Evolutionary conservation across 2,888 invertebrate species (phyloP).

Genomic region (Drosophila tripunctata): DNA sequence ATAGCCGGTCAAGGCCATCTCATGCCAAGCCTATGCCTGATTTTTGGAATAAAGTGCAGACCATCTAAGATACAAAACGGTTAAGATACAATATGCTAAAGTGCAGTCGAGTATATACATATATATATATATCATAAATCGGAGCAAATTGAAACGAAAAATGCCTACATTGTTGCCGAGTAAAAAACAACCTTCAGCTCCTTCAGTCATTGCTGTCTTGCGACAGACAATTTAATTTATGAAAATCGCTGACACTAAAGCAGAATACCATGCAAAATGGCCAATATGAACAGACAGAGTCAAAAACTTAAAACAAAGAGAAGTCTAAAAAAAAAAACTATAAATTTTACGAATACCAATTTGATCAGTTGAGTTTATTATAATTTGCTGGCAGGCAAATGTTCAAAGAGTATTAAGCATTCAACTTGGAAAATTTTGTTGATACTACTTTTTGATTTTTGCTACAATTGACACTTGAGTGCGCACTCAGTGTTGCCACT

Average conservation of each 20-base stretch:
- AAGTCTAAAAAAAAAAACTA: neutral
- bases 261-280: slow-evolving; percentile 69
- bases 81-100: slow-evolving; percentile 4
- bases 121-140: slow-evolving; percentile 31
- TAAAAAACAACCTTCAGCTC: slow-evolving; percentile 26
- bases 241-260: slow-evolving; percentile 74
- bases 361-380: too few species aligned
- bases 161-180: slow-evolving; percentile 46
- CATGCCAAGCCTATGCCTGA: slow-evolving; percentile 49
- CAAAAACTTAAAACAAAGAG: slow-evolving; percentile 16
- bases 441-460: slow-evolving; percentile 7
- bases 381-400: too few species aligned
- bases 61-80: slow-evolving; percentile 18
- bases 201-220: slow-evolving; percentile 57
- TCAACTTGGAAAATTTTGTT: neutral
- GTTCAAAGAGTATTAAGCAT: neutral
- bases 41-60: slow-evolving; percentile 46
- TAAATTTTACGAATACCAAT: too few species aligned
- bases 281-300: slow-evolving; percentile 52
- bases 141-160: slow-evolving; percentile 53
- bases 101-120: slow-evolving; percentile 36
- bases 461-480: slow-evolving; percentile 78
- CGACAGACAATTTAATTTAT: slow-evolving; percentile 81
- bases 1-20: slow-evolving; percentile 40
- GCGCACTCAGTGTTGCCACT: slow-evolving; percentile 49